phyloP scores from a whole-genome alignment of 2,113 vertebrate species.

The Amphiprion ocellaris region DNA sequence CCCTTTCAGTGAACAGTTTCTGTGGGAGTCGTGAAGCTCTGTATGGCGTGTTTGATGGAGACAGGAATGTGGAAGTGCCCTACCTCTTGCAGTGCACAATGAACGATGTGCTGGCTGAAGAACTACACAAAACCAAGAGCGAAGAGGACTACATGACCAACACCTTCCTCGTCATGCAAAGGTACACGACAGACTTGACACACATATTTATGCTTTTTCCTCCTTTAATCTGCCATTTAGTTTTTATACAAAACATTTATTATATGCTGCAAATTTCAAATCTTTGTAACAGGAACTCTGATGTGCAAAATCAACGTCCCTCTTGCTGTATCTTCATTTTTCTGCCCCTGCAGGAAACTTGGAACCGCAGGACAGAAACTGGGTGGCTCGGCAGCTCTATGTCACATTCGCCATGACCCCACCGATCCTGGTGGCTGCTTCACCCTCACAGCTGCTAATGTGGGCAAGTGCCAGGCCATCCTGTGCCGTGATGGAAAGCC shows the following conservation, averaged over 20 bases:
- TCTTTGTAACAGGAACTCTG: background rate
- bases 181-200: conserved; percentile 74
- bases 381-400: conserved; percentile 96
- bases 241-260: too few species aligned
- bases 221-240: background rate
- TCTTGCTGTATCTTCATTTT: background rate
- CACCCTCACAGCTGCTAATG: conserved; percentile 94
- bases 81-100: conserved; percentile 97
- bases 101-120: conserved; percentile 96
- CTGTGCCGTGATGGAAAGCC: conserved; percentile 96
- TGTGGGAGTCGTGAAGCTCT: conserved; percentile 95
- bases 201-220: background rate
- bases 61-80: conserved; percentile 96
- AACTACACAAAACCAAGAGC: conserved; percentile 94
- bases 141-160: conserved; percentile 98
- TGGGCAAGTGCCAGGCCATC: conserved; percentile 97
- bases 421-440: conserved; percentile 94
- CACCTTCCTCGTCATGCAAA: conserved; percentile 98
- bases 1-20: conserved; percentile 95
- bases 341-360: conserved; percentile 87
- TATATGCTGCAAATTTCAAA: background rate
- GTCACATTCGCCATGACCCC: conserved; percentile 97
- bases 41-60: conserved; percentile 97
- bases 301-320: background rate
- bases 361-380: conserved; percentile 98